A percentile compares a stretch with the other conserved stretches of the same genome.
These are phyloP conservation scores for Diglossa brunneiventris DNA, from an alignment of 2,113 vertebrate species.

Conservation along the genomic window DNA sequence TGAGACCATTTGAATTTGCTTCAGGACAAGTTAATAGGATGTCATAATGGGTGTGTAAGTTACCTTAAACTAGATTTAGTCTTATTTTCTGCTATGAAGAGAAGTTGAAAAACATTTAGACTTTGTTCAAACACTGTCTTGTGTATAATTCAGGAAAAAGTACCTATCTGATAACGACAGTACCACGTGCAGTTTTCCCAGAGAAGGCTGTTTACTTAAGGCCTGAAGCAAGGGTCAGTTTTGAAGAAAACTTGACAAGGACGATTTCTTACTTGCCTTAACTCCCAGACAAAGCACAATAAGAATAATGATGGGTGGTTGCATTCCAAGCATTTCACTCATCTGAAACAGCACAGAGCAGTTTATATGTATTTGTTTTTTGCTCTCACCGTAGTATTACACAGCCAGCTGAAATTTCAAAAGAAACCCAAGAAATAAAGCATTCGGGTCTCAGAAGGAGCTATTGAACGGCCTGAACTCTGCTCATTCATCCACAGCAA, in stretches of 20 bases:
- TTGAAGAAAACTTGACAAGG: slow-evolving; percentile 5
- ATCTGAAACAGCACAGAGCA: not conserved
- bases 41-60: not conserved
- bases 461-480: not conserved
- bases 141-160: not conserved
- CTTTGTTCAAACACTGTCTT: not conserved
- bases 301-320: not conserved
- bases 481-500: not conserved
- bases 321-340: not conserved
- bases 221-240: not conserved
- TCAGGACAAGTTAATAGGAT: not conserved
- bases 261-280: not conserved
- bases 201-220: slow-evolving; percentile 20
- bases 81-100: not conserved
- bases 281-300: not conserved
- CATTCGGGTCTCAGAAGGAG: not conserved
- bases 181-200: slow-evolving; percentile 10
- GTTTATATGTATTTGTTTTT: not conserved
- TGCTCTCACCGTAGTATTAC: not conserved
- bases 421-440: not conserved
- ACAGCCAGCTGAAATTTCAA: not conserved
- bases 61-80: not conserved
- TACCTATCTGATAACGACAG: not conserved
- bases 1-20: not conserved
- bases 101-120: not conserved